Base-by-base conservation (phyloP, 2,888 invertebrate genomes). In the Endomychus coccineus region DNA sequence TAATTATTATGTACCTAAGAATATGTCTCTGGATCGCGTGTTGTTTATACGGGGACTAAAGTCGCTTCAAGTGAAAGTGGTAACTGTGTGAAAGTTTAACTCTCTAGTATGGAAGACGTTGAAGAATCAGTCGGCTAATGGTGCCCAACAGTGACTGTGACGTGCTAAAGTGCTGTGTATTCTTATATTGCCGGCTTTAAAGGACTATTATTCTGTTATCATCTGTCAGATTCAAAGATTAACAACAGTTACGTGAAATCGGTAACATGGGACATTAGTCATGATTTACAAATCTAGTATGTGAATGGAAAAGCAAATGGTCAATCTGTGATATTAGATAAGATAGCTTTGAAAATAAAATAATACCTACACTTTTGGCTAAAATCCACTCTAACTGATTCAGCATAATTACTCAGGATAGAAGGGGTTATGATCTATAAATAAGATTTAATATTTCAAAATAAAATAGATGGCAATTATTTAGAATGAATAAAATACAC, bases 401-500 rank as follows among this genome's bases (percentile, higher is more conserved):
- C n/a, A n/a, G n/a, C n/a, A n/a, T n/a, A n/a, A n/a, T n/a, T n/a
- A n/a, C n/a, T n/a, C n/a, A n/a, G n/a, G n/a, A n/a, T n/a, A n/a
- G n/a, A n/a, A n/a, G n/a, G n/a, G n/a, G 21, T 19, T 19, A 19
- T 19, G 21, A n/a, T 19, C n/a, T 19, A 19, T 6, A 19, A 19
- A 19, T 19, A 7, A 7, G n/a, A n/a, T n/a, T n/a, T n/a, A 34
- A 38, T 32, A 28, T 11, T 27, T 33, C 21, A 7, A 5, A 25
- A 21, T 27, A 23, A 33, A 19, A 40, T 47, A 44, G 31, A 46
- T 48, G 44, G 49, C 41, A 41, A 28, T 37, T 16, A 44, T 43
- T 40, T 52, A 61, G 50, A 51, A 66, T 67, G 66, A 66, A 60
- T 57, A 59, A 56, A 50, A 58, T 67, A 56, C 64, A 65, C 46